phyloP scores from a whole-genome alignment of 2,797 vertebrate species.

The Sebastes hubbsi region DNA sequence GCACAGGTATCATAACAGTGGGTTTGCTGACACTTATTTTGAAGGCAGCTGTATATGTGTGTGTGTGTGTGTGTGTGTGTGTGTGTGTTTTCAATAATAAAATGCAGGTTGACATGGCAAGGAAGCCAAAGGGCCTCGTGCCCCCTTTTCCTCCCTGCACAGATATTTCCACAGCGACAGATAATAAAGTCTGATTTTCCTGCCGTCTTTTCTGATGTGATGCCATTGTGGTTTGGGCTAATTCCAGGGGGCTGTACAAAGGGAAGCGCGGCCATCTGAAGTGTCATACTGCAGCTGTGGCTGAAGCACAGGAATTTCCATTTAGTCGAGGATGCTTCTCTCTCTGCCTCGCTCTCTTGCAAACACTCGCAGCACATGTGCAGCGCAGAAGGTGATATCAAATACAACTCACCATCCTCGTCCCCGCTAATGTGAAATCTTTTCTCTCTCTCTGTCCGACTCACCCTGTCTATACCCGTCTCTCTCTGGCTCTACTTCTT shows the following conservation, averaged over 20 bases:
- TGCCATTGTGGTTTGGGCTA: slow-evolving; percentile 92
- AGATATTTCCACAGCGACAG: slow-evolving; percentile 84
- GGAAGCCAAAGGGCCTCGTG: slow-evolving; percentile 63
- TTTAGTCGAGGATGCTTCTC: slow-evolving; percentile 81
- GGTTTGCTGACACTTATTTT: slow-evolving; percentile 31
- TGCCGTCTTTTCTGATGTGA: slow-evolving; percentile 87
- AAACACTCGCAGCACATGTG: slow-evolving; percentile 85
- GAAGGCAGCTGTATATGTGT: slow-evolving; percentile 11
- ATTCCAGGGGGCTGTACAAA: slow-evolving; percentile 92
- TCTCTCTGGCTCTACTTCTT: neutral
- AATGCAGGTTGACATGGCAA: slow-evolving; percentile 60
- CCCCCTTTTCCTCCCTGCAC: slow-evolving; percentile 60
- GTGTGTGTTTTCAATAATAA: slow-evolving; percentile 48
- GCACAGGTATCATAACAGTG: slow-evolving; percentile 24
- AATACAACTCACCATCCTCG: slow-evolving; percentile 84
- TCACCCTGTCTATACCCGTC: neutral
- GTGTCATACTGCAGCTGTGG: slow-evolving; percentile 91
- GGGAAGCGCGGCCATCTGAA: slow-evolving; percentile 91
- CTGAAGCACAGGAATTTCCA: slow-evolving; percentile 84
- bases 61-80: slow-evolving; percentile 9
- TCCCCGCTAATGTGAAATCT: slow-evolving; percentile 47
- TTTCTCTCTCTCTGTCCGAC: slow-evolving; percentile 10
- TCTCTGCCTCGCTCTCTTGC: neutral
- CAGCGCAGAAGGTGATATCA: slow-evolving; percentile 91
- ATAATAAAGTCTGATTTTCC: slow-evolving; percentile 87